Evolutionary conservation across 1,140 invertebrate species (phyloP).

Genomic region (Drosophila navojoa): DNA sequence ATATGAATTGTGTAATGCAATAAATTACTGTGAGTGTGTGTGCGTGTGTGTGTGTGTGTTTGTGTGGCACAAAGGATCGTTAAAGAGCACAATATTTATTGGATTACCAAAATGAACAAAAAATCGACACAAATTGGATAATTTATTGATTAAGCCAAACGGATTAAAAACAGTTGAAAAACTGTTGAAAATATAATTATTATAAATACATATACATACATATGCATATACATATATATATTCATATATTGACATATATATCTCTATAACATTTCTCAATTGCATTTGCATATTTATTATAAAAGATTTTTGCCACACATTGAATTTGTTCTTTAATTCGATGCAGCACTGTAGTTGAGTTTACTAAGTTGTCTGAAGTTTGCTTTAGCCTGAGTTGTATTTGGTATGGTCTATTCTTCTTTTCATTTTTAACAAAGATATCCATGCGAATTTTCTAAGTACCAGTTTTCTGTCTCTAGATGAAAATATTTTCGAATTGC

Average conservation of each 20-base stretch:
- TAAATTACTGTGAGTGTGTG: conserved; percentile 41
- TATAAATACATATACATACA: background rate
- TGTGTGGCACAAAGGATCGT: conserved; percentile 22
- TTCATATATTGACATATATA: too few species aligned
- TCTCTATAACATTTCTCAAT: background rate
- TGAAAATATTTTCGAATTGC: too few species aligned
- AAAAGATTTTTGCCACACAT: background rate
- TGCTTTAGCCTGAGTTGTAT: too few species aligned
- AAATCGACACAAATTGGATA: conserved; percentile 53
- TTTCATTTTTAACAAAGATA: too few species aligned
- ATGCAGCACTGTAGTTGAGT: background rate
- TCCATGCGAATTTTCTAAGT: too few species aligned
- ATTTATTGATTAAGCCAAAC: conserved; percentile 49
- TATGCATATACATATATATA: too few species aligned
- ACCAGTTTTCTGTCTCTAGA: too few species aligned
- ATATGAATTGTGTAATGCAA: conserved; percentile 62
- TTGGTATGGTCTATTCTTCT: too few species aligned
- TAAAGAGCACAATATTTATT: conserved; percentile 3
- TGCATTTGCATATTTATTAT: background rate
- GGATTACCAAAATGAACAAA: conserved; percentile 13
- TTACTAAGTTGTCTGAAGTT: too few species aligned
- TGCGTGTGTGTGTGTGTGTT: conserved; percentile 25
- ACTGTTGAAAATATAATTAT: background rate
- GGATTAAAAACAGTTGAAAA: conserved; percentile 31
- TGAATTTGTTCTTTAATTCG: conserved; percentile 12